Base-by-base conservation (phyloP, 1,140 invertebrate genomes). In the Panagrolaimus sp. region DNA sequence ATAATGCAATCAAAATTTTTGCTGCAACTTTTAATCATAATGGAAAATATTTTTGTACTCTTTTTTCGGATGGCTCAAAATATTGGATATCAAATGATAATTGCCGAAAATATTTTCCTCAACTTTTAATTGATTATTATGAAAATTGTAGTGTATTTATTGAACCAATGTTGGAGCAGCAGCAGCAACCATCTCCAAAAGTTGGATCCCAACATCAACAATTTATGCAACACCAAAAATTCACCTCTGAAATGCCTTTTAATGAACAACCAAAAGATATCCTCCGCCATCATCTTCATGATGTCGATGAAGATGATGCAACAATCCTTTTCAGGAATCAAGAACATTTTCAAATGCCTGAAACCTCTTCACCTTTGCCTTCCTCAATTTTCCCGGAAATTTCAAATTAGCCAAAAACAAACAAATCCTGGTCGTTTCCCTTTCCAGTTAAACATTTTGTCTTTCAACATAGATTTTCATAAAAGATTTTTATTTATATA, bases 51-150 rank as follows among this genome's bases (percentile, higher is more conserved):
- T 58, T 58, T 58, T n/a, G 15, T n/a, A 3, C 28, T 12, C 52
- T 58, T 2, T 14, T 58, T 26, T 58, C 52, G 10, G 28, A 58
- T 58, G 52, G 52, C 3, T 12, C 15, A 12, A 58, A 24, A 24
- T 4, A 26, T 12, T 58, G 52, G 52, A 26, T 58, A 5, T 26
- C 15, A 21, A 58, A 58, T 17, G 1, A 2, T 8, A 26, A n/a
- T 58, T 21, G 21, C 8, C 52, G 52, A 28, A 24, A 58, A 21
- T 17, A 3, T 17, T 58, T 12, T 12, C 52, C 52, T 21, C 52
- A 58, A 58, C 52, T 58, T 14, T 17, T 58, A 28, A 24, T 58
- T 4, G 52, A 58, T 21, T 58, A 58, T 58, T 58, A 58, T 58
- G 52, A 58, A 21, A n/a, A 2, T 2, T 58, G 52, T 26, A 28